These are phyloP conservation scores for Euproctis similis DNA, from an alignment of 2,888 invertebrate species.

Conservation along the genomic window DNA sequence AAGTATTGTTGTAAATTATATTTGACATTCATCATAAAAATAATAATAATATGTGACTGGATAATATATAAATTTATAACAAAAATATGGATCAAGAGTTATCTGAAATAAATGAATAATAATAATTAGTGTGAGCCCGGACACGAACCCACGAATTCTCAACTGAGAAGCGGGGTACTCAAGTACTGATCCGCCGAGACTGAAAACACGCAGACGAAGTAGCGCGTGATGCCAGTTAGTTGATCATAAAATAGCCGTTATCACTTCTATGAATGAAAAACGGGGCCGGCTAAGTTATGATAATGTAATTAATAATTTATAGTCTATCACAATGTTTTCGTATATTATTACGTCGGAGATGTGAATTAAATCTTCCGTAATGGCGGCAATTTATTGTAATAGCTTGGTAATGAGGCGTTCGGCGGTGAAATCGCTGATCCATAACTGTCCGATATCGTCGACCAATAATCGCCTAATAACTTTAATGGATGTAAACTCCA, in stretches of 20 bases:
- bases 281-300: conserved; percentile 11
- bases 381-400: conserved; percentile 19
- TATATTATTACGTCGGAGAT: conserved; percentile 19
- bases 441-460: conserved; percentile 20
- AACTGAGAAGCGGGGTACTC: no score
- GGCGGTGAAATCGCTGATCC: conserved; percentile 24
- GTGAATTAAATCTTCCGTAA: conserved; percentile 18
- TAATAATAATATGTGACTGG: no score
- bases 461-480: conserved; percentile 25
- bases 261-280: conserved; percentile 11
- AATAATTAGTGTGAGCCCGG: no score
- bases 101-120: no score
- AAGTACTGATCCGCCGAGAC: no score
- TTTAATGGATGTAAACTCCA: conserved; percentile 29
- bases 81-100: no score
- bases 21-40: no score
- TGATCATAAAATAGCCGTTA: conserved; percentile 14
- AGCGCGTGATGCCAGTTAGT: no score
- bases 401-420: conserved; percentile 13
- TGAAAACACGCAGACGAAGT: no score
- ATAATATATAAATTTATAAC: no score
- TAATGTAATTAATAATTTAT: conserved; percentile 25
- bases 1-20: no score
- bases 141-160: no score
- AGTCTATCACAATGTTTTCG: conserved; percentile 11